phyloP scores from a whole-genome alignment of 2,797 vertebrate genomes.

The Anguilla anguilla region DNA sequence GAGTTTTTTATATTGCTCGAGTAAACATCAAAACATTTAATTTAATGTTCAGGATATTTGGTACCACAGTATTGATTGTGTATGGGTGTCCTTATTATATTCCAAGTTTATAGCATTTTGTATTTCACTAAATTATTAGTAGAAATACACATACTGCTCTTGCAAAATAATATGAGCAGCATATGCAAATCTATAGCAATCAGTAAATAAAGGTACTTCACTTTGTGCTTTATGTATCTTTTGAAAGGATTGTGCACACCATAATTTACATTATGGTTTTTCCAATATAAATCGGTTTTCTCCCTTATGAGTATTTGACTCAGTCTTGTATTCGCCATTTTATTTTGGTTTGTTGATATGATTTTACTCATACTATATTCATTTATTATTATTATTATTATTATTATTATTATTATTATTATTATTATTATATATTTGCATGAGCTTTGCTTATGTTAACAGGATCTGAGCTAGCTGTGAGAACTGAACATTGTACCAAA shows the following conservation, averaged over 20 bases:
- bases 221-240: not conserved
- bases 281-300: not conserved
- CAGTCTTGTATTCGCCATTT: not conserved
- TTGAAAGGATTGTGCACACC: not conserved
- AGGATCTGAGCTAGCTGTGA: not conserved
- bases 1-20: not conserved
- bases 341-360: not conserved
- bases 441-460: not conserved
- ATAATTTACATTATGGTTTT: not conserved
- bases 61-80: not conserved
- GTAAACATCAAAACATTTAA: not conserved
- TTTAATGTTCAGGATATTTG: not conserved
- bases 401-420: not conserved
- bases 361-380: not conserved
- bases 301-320: not conserved
- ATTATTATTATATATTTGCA: not conserved
- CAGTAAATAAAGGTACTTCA: not conserved
- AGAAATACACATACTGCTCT: not conserved
- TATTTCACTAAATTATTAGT: not conserved
- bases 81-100: not conserved
- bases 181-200: not conserved
- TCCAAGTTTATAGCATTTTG: too few relatives aligned
- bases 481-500: not conserved
- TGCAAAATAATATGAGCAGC: not conserved
- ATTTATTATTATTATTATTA: not conserved